These are phyloP conservation scores for Casuarius casuarius DNA, from an alignment of 2,113 vertebrate species.

Conservation along the genomic window DNA sequence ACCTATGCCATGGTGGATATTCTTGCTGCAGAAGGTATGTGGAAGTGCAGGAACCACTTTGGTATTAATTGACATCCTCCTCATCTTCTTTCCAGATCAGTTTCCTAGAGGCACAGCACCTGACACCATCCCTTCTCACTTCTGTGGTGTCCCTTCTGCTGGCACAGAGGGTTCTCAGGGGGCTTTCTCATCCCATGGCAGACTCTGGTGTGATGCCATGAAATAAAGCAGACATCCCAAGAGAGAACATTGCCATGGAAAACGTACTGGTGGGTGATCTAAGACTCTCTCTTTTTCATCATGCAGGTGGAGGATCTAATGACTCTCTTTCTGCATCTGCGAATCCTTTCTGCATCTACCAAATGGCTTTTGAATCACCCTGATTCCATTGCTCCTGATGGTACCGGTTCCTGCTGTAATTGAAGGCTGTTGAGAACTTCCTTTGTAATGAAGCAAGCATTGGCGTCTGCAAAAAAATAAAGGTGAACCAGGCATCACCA, in stretches of 20 bases:
- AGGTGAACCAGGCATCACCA: fast-evolving
- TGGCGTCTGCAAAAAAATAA: neutral
- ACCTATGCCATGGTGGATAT: fast-evolving
- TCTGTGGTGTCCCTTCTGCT: neutral
- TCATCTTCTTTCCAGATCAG: neutral
- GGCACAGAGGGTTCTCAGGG: neutral
- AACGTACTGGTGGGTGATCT: neutral
- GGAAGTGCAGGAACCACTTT: neutral
- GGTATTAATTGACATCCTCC: neutral
- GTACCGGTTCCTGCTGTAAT: neutral
- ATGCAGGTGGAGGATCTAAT: neutral
- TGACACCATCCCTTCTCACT: neutral
- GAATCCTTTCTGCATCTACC: neutral
- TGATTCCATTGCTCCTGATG: fast-evolving
- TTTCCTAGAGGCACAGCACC: neutral
- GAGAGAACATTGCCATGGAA: neutral
- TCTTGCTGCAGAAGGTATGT: conserved; percentile 5
- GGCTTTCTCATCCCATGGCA: fast-evolving
- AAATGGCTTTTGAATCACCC: neutral
- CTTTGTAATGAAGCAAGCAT: neutral
- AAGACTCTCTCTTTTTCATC: neutral
- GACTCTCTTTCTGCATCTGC: neutral
- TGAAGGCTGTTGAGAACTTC: neutral
- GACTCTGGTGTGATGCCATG: neutral
- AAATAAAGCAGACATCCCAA: neutral